Evolutionary conservation across 30 jellyfish, hydroid and myxozoan species (phyloP).

Genomic region (Cassiopea xamachana): DNA sequence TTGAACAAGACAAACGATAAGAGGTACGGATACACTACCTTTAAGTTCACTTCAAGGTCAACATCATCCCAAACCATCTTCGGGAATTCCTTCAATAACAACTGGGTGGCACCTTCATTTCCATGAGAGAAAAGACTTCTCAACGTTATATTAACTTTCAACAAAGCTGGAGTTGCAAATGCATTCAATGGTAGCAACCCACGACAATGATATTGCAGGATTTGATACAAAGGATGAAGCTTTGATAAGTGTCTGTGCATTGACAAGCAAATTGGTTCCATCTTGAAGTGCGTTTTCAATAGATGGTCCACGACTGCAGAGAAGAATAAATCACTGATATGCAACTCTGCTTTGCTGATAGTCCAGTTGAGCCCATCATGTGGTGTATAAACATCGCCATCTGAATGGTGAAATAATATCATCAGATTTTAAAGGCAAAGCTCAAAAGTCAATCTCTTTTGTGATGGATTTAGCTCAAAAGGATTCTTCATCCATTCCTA

Average conservation of each 20-base stretch:
- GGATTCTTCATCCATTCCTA: too few species aligned
- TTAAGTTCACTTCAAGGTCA: conserved; percentile 17
- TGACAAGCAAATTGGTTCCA: conserved; percentile 80
- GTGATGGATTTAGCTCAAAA: too few species aligned
- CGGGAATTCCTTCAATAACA: conserved; percentile 12
- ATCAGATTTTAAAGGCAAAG: not conserved
- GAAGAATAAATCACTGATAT: conserved; percentile 52
- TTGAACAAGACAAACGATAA: too few species aligned
- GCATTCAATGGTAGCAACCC: conserved; percentile 57
- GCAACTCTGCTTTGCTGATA: conserved; percentile 70
- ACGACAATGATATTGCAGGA: conserved; percentile 78
- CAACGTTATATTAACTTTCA: not conserved
- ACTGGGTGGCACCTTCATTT: conserved; percentile 21
- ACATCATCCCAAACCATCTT: conserved; percentile 58
- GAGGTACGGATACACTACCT: conserved; percentile 14
- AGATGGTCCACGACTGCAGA: conserved; percentile 66
- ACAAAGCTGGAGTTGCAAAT: conserved; percentile 15
- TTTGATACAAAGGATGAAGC: conserved; percentile 82
- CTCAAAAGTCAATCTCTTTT: too few species aligned
- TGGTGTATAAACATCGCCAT: conserved; percentile 77
- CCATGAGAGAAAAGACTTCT: conserved; percentile 30
- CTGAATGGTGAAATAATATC: conserved; percentile 13
- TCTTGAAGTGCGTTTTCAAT: conserved; percentile 66
- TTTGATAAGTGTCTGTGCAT: conserved; percentile 70
- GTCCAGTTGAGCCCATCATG: conserved; percentile 67